Evolutionary conservation across 2,888 invertebrate species (phyloP), one percentile per base, ranked within the genome.

Genomic region (Ochlodes sylvanus): DNA sequence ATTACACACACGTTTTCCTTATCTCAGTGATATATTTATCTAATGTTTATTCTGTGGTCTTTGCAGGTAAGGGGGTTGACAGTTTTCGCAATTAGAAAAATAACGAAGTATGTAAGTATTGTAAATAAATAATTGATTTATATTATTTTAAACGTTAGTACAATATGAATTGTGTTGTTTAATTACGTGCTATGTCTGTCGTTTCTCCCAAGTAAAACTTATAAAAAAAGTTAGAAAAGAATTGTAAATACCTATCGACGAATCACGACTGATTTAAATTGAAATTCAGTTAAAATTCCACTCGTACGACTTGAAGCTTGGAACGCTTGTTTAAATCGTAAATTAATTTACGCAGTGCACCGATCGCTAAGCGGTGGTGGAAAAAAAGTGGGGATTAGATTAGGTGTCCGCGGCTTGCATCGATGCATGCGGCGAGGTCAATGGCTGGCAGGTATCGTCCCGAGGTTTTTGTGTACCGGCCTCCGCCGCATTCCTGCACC

Each of bases 381-480:
- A 70, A 74, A 76, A n/a, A 77, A 76, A 72, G 70, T 68, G 71
- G 71, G 76, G 77, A 79, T 82, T 83, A 83, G 77, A 79, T 82
- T 83, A 83, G 83, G 75, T 71, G 70, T 71, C 70, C 69, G 71
- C 73, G 78, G 76, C 78, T 80, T 85, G 82, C 83, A 82, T 72
- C 79, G 81, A 73, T 82, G 83, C 84, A 82, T 80, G 78, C 79
- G 77, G 76, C 73, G 79, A 79, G 81, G 82, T 84, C 92, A 92
- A 90, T 87, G 92, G 85, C 92, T 85, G 87, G 81, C 92, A 91
- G 91, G 92, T 92, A 92, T 83, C 79, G 82, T 79, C 81, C 80
- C 82, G 72, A 78, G 82, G 80, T 84, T 88, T 92, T 90, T 89
- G 76, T 74, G 76, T 78, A 80, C 76, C 77, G 73, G 77, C 78